A percentile compares a stretch with the other conserved stretches of the same genome.
These are phyloP conservation scores for Drosophila ercepeae DNA, from an alignment of 1,140 invertebrate genomes.

Conservation along the genomic window DNA sequence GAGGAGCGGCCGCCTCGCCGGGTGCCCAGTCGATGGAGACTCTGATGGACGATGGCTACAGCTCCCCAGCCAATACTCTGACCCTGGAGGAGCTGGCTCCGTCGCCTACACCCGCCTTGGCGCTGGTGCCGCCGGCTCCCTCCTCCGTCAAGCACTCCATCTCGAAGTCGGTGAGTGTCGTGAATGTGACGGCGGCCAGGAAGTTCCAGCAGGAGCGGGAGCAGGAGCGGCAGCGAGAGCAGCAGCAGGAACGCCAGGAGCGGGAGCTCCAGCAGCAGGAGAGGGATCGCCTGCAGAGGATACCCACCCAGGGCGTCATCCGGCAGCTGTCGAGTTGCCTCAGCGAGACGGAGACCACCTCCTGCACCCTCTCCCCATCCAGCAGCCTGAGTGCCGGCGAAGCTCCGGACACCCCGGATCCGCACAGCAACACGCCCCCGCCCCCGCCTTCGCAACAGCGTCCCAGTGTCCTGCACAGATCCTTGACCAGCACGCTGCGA, in stretches of 20 bases:
- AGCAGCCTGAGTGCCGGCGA: conserved; percentile 46
- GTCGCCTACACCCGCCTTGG: conserved; percentile 64
- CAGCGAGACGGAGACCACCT: conserved; percentile 44
- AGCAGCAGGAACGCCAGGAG: conserved; percentile 25
- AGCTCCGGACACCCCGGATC: conserved; percentile 42
- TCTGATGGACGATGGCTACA: conserved; percentile 53
- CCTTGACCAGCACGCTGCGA: conserved; percentile 57
- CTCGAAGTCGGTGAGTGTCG: conserved; percentile 83
- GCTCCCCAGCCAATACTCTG: conserved; percentile 58
- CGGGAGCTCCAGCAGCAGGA: conserved; percentile 11
- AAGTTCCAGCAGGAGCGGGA: conserved; percentile 65
- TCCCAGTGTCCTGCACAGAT: conserved; percentile 54
- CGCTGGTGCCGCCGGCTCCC: conserved; percentile 84
- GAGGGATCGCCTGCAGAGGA: conserved; percentile 24
- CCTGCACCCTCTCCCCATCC: conserved; percentile 49
- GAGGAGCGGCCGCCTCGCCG: conserved; percentile 6
- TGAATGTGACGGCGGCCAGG: conserved; percentile 73
- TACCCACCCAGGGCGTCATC: conserved; percentile 32
- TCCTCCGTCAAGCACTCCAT: conserved; percentile 84
- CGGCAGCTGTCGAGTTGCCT: conserved; percentile 41
- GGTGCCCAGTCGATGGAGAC: conserved; percentile 34
- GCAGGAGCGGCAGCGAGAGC: conserved; percentile 19
- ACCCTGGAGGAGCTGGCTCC: conserved; percentile 56
- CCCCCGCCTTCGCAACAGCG: conserved; percentile 27
- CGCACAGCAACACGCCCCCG: conserved; percentile 46